Percentiles rank a stretch among this genome's conserved stretches.
Conservation (phyloP, 2,797 vertebrate species). For the Spondyliosoma cantharus region DNA sequence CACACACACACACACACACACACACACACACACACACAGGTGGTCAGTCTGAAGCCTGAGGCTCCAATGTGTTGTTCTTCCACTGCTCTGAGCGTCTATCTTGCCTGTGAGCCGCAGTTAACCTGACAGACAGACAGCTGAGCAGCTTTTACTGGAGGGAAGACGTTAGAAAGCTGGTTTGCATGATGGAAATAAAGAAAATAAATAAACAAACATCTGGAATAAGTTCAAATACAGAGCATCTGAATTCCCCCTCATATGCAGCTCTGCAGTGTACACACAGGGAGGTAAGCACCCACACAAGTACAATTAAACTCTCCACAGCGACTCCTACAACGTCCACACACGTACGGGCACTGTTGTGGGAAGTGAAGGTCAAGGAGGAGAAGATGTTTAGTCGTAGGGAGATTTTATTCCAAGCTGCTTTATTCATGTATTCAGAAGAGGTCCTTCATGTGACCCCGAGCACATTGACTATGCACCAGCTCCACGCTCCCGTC, state of each 20-base stretch:
- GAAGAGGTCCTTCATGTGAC: conserved; percentile 44
- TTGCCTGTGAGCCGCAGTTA: conserved; percentile 36
- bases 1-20: neutral
- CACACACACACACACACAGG: conserved; percentile 9
- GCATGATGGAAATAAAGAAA: neutral
- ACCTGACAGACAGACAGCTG: conserved; percentile 43
- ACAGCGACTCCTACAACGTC: neutral
- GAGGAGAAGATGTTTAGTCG: conserved; percentile 30
- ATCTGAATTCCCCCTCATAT: neutral
- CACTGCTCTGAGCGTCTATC: conserved; percentile 35
- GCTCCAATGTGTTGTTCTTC: conserved; percentile 44
- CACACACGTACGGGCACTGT: conserved; percentile 15
- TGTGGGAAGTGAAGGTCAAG: conserved; percentile 47
- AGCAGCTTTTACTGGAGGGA: neutral
- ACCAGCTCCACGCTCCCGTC: conserved; percentile 19
- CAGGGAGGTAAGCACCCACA: conserved; percentile 12
- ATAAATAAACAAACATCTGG: neutral
- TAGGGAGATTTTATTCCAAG: conserved; percentile 5
- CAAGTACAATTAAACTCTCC: conserved; percentile 4
- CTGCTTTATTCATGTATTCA: conserved; percentile 66
- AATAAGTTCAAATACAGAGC: neutral
- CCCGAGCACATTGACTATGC: conserved; percentile 50
- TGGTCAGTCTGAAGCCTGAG: conserved; percentile 36
- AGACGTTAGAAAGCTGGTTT: conserved; percentile 24
- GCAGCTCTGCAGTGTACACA: neutral